phyloP scores from a whole-genome alignment of 2,888 invertebrate species.

The Trichogramma evanescens region DNA sequence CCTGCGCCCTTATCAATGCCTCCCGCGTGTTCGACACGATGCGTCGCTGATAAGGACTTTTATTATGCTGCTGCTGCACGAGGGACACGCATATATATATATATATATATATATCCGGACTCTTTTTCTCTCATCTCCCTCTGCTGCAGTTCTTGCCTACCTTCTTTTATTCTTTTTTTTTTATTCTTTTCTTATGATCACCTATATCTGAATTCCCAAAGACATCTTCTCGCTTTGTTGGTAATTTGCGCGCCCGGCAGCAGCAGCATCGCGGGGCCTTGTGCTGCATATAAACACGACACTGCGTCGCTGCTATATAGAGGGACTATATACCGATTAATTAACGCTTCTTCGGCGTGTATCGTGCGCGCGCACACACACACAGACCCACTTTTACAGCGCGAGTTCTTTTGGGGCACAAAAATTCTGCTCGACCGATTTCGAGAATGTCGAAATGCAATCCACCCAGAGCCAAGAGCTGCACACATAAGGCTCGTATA shows the following conservation, averaged over 20 bases:
- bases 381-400: no score
- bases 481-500: no score
- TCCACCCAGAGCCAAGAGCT: no score
- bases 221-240: conserved; percentile 17
- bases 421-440: no score
- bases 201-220: conserved; percentile 1
- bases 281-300: not conserved
- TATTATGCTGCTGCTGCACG: not conserved
- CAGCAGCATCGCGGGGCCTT: not conserved
- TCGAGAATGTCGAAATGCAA: no score
- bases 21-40: conserved; percentile 37
- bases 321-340: no score
- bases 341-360: no score
- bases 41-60: conserved; percentile 43
- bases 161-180: not conserved
- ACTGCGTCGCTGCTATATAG: not conserved
- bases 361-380: no score
- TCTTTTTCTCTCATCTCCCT: not conserved
- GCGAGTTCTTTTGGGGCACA: no score
- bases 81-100: no score
- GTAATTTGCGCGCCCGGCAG: conserved; percentile 12
- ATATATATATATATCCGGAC: no score
- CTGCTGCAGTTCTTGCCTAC: conserved; percentile 5
- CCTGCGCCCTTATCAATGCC: no score
- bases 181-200: not conserved